Evolutionary conservation across 1,140 invertebrate species (phyloP).

Genomic region (Radopholus similis): DNA sequence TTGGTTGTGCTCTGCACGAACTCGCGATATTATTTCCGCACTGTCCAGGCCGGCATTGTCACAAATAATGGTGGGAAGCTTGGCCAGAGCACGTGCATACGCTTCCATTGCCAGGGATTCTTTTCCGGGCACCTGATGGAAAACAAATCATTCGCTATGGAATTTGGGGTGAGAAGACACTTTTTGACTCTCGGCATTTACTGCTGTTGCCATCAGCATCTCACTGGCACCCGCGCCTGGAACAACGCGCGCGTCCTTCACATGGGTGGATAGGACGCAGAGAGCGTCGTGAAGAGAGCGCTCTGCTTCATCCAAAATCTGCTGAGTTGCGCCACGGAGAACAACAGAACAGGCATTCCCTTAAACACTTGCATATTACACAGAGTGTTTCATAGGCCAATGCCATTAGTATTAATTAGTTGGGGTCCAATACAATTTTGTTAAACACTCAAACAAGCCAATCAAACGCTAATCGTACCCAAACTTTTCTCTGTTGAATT

Average conservation of each 20-base stretch:
- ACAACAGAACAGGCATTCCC: slow-evolving; percentile 96
- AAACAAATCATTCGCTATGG: not conserved
- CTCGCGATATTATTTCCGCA: slow-evolving; percentile 81
- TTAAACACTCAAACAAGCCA: slow-evolving; percentile 19
- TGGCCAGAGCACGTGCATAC: slow-evolving; percentile 79
- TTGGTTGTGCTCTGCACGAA: slow-evolving; percentile 81
- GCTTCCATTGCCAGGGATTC: slow-evolving; percentile 95
- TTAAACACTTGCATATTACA: too few relatives aligned
- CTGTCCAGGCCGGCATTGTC: slow-evolving; percentile 99
- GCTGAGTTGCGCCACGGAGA: slow-evolving; percentile 94
- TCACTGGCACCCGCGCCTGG: slow-evolving; percentile 67
- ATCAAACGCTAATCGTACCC: too few relatives aligned
- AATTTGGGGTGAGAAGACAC: slow-evolving; percentile 4
- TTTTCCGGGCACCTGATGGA: slow-evolving; percentile 73
- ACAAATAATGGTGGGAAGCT: slow-evolving; percentile 88
- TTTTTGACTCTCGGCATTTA: slow-evolving; percentile 75
- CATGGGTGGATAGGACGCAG: slow-evolving; percentile 90
- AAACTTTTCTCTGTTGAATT: too few relatives aligned
- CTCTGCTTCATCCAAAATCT: slow-evolving; percentile 97
- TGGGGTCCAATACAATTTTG: not conserved
- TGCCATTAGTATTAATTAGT: slow-evolving; percentile 62
- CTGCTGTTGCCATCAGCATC: slow-evolving; percentile 91
- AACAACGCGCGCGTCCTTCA: slow-evolving; percentile 72
- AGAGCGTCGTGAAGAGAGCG: slow-evolving; percentile 95
- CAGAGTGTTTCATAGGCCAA: too few relatives aligned